A percentile compares a stretch with the other conserved stretches of the same genome.
These are phyloP conservation scores for Drosophila siamana DNA, from an alignment of 2,888 invertebrate genomes.

Conservation along the genomic window DNA sequence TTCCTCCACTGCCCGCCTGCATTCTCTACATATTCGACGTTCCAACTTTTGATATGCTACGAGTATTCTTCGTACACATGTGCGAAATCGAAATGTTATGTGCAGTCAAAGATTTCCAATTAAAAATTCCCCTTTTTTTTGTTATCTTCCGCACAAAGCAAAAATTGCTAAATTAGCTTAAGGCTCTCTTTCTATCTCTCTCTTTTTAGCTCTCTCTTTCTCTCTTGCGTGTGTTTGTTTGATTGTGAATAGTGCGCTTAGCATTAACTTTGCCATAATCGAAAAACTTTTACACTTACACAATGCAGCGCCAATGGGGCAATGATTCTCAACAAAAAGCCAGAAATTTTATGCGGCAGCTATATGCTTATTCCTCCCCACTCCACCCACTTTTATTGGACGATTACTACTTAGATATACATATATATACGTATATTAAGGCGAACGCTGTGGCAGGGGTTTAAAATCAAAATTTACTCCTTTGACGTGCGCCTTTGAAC, in stretches of 20 bases:
- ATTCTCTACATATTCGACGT: slow-evolving; percentile 6
- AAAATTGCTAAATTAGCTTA: slow-evolving; percentile 72
- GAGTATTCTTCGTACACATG: slow-evolving; percentile 6
- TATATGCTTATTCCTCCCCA: slow-evolving; percentile 33
- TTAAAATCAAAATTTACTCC: slow-evolving; percentile 65
- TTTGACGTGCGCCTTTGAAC: slow-evolving; percentile 61
- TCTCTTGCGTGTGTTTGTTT: slow-evolving; percentile 1
- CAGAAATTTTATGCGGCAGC: slow-evolving; percentile 54
- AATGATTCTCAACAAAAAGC: slow-evolving; percentile 58
- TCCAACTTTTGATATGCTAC: neutral
- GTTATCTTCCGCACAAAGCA: slow-evolving; percentile 47
- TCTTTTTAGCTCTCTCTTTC: neutral
- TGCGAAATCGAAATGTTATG: slow-evolving; percentile 41
- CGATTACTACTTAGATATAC: slow-evolving; percentile 30
- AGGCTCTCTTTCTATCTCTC: slow-evolving; percentile 40
- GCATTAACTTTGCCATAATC: slow-evolving; percentile 68
- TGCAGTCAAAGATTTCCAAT: slow-evolving; percentile 73
- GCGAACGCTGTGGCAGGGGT: too few relatives aligned
- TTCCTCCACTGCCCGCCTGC: too few relatives aligned
- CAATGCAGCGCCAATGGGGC: slow-evolving; percentile 54
- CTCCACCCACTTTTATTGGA: neutral
- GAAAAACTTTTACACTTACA: slow-evolving; percentile 71
- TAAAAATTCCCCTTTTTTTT: slow-evolving; percentile 63
- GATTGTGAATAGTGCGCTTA: slow-evolving; percentile 31
- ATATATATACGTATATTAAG: too few relatives aligned